Base-by-base conservation (phyloP, 1,140 invertebrate species). In the Neocloeon triangulifer region DNA sequence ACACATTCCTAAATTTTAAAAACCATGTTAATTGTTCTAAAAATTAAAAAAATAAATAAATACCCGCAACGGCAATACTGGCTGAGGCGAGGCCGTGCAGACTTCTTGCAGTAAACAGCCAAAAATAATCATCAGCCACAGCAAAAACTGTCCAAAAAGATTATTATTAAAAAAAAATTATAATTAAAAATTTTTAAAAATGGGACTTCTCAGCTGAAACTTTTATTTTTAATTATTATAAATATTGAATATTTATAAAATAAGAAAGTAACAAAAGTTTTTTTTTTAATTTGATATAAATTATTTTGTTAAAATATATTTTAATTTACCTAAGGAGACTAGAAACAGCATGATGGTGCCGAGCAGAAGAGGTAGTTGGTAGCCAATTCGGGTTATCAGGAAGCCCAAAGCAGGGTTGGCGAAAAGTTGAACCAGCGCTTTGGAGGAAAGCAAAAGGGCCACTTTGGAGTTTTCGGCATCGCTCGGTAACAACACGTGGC, bases 71-170 rank as follows among this genome's bases (percentile, higher is more conserved):
- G 10, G 66, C 64, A 33, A 81, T 69, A 35, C 74, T 80, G 1
- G 82, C 71, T 6, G 82, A 88, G 8, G 78, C 79, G 25, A 85
- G 52, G 1, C 85, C 85, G 55, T 91, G 84, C 19, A 89, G 52
- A 42, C 76, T 76, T 37, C 85, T 54, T 0, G 81, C 84, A 8
- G 84, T 40, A 33, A 88, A 66, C 16, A 89, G 48, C 1, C 71
- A 50, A 23, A 60, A 55, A 51, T 79, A 86, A 2, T 69, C 69
- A 44, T 73, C 60, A 3, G 77, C 80, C 42, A 80, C 69, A 9
- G 81, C 77, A 53, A 86, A 89, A 25, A 82, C 78, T 73, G 49
- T 14, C 55, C n/a, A n/a, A n/a, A n/a, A n/a, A n/a, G n/a, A n/a
- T n/a, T n/a, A n/a, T n/a, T n/a, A n/a, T n/a, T n/a, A n/a, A n/a